Conservation (phyloP, 2,797 vertebrate species). For the Coilia nasus region DNA sequence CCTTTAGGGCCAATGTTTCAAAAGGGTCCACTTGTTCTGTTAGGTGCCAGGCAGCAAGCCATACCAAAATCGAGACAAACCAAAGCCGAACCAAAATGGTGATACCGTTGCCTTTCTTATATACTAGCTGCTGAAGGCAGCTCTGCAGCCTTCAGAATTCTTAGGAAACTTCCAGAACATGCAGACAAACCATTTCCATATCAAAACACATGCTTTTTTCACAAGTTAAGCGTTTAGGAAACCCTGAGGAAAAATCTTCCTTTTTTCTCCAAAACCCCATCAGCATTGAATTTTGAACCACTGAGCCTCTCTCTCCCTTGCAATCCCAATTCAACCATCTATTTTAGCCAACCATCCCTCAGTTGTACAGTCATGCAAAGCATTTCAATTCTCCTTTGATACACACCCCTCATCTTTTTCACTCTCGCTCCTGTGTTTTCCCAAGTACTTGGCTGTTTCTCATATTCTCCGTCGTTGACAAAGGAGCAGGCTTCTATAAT, state of each 20-base stretch:
- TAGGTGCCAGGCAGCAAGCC: not conserved
- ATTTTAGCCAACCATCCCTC: slow-evolving; percentile 38
- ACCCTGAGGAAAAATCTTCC: not conserved
- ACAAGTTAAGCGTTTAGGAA: not conserved
- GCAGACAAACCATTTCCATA: no score
- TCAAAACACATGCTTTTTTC: not conserved
- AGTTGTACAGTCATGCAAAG: slow-evolving; percentile 44
- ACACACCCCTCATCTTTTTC: slow-evolving; percentile 33
- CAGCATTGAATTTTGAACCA: not conserved
- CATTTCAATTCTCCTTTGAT: slow-evolving; percentile 17
- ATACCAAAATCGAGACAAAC: no score
- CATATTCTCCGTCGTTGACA: slow-evolving; percentile 56
- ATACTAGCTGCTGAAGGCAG: not conserved
- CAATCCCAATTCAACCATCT: not conserved
- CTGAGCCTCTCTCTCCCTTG: not conserved
- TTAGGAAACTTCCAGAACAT: not conserved
- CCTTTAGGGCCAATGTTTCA: not conserved
- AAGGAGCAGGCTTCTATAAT: slow-evolving; percentile 54
- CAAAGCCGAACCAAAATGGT: not conserved
- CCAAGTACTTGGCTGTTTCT: not conserved
- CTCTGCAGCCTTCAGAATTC: not conserved
- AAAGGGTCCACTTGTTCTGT: not conserved
- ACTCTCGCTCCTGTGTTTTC: slow-evolving; percentile 19
- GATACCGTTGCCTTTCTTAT: not conserved
- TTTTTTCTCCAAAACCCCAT: not conserved